Evolutionary conservation across 2,888 invertebrate genomes (phyloP).

Genomic region (Argyra leucocephala): DNA sequence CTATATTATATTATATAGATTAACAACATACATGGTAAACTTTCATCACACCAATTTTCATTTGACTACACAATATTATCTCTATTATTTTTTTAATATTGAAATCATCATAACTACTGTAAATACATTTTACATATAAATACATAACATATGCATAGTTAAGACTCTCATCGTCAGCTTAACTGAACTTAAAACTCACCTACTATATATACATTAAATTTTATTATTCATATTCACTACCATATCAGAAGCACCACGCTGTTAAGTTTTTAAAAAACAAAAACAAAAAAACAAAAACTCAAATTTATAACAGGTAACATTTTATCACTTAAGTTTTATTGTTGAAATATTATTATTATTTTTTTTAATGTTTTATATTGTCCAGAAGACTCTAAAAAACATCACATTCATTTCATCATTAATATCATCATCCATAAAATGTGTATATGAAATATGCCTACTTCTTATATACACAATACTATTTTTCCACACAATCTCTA

Average conservation of each 20-base stretch:
- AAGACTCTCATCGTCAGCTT: too few relatives aligned
- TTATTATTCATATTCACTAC: neutral
- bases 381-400: neutral
- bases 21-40: too few relatives aligned
- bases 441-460: neutral
- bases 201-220: neutral
- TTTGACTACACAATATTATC: too few relatives aligned
- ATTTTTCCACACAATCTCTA: too few relatives aligned
- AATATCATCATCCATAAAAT: neutral
- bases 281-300: neutral
- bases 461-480: neutral
- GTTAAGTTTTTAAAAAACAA: neutral
- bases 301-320: neutral
- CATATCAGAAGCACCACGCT: constrained; percentile 3
- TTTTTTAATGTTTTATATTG: neutral
- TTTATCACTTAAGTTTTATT: neutral
- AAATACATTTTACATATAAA: too few relatives aligned
- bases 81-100: too few relatives aligned
- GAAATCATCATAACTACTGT: too few relatives aligned
- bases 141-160: too few relatives aligned
- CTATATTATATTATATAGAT: too few relatives aligned
- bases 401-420: neutral
- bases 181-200: neutral
- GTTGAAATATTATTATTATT: neutral
- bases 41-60: too few relatives aligned